Evolutionary conservation across 2,113 vertebrate species (phyloP).

Genomic region (Hippopotamus amphibius): DNA sequence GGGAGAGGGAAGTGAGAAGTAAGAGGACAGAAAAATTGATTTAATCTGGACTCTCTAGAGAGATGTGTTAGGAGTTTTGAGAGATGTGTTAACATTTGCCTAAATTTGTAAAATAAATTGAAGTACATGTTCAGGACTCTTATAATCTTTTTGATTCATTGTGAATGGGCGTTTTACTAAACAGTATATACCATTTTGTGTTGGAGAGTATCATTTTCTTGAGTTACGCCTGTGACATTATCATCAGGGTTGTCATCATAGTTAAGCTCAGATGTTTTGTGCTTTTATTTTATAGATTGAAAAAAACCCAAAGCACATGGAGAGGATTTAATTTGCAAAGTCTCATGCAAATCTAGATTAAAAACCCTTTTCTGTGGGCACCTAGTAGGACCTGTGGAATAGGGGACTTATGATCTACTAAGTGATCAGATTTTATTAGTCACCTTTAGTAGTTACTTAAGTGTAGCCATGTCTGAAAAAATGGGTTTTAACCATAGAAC

Average conservation of each 20-base stretch:
- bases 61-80: slow-evolving; percentile 5
- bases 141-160: neutral
- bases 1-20: neutral
- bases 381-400: neutral
- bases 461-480: neutral
- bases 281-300: slow-evolving; percentile 32
- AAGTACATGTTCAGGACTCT: neutral
- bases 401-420: neutral
- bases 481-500: neutral
- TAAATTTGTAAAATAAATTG: slow-evolving; percentile 27
- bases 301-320: neutral
- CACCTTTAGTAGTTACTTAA: neutral
- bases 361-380: neutral
- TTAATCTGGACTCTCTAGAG: neutral
- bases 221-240: neutral
- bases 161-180: slow-evolving; percentile 23
- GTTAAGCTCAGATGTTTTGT: slow-evolving; percentile 41
- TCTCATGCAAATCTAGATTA: slow-evolving; percentile 28
- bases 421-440: slow-evolving; percentile 15
- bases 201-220: slow-evolving; percentile 51
- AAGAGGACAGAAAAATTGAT: neutral
- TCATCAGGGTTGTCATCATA: neutral
- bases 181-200: neutral
- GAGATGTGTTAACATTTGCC: slow-evolving; percentile 39
- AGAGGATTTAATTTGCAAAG: slow-evolving; percentile 18